A percentile compares a stretch with the other conserved stretches of the same genome.
phyloP scores from a whole-genome alignment of 2,797 vertebrate genomes.

The Epinephelus malabaricus region DNA sequence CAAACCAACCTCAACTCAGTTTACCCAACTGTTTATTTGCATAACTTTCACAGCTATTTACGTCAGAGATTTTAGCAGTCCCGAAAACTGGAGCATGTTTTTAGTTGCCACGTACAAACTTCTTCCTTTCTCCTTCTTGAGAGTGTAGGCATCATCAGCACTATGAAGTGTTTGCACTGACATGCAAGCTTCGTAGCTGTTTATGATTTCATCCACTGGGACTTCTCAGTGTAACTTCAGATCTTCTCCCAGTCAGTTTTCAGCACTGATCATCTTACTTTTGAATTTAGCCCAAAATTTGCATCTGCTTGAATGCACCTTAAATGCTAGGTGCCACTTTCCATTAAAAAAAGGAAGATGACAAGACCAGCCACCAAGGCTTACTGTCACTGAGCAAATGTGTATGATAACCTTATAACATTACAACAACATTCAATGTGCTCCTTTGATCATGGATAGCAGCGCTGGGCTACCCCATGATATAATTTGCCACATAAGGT shows the following conservation, averaged over 20 bases:
- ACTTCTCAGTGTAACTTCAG: not conserved
- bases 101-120: no score
- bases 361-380: no score
- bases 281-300: not conserved
- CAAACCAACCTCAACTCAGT: not conserved
- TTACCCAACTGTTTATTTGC: not conserved
- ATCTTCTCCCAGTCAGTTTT: not conserved
- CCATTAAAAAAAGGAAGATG: no score
- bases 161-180: no score
- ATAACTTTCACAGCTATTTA: not conserved
- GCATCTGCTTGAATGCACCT: slow-evolving; percentile 7
- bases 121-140: not conserved
- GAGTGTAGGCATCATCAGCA: not conserved
- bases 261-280: not conserved
- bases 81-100: no score
- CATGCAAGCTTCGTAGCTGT: not conserved
- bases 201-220: not conserved
- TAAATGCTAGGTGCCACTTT: no score
- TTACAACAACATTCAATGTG: no score
- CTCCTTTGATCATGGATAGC: no score
- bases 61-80: not conserved
- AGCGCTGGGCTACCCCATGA: no score
- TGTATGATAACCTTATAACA: no score
- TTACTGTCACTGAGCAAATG: no score
- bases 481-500: no score